A percentile compares a stretch with the other conserved stretches of the same genome.
Evolutionary conservation across 2,888 invertebrate species (phyloP).

Genomic region (Molanna angustata): DNA sequence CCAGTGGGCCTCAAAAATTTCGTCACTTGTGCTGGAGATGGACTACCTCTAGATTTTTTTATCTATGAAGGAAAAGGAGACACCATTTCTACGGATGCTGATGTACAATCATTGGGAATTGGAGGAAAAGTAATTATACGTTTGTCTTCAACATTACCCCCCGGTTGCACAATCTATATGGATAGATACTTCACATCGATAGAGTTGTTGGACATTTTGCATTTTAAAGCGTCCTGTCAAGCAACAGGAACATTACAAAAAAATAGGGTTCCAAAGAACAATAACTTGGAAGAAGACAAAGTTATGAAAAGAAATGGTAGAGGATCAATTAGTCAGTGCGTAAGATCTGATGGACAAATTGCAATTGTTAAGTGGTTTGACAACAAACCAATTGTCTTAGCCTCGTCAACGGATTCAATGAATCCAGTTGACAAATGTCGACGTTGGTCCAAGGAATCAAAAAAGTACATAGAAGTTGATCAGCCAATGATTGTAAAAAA

Average conservation of each 20-base stretch:
- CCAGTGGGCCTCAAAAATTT: background rate
- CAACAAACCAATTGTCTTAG: background rate
- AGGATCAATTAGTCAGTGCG: background rate
- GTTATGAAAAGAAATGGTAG: background rate
- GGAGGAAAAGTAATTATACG: background rate
- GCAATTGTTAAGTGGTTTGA: conserved; percentile 4
- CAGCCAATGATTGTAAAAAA: background rate
- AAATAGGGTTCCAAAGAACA: background rate
- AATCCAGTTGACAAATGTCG: background rate
- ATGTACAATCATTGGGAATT: background rate
- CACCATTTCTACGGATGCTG: background rate
- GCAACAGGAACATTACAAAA: conserved; percentile 3
- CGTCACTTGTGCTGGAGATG: background rate
- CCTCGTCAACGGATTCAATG: background rate
- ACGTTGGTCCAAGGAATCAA: background rate
- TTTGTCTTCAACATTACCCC: background rate
- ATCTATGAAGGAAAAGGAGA: conserved; percentile 2
- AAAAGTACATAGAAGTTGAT: background rate
- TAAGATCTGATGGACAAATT: background rate
- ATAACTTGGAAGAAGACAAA: background rate
- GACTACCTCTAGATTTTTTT: background rate
- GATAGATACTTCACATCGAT: conserved; percentile 2
- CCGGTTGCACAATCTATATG: background rate
- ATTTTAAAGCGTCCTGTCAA: background rate
- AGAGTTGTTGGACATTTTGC: background rate